Evolutionary conservation across 2,888 invertebrate species (phyloP), one percentile per base, ranked within the genome.

Genomic region (Bimastos eiseni): DNA sequence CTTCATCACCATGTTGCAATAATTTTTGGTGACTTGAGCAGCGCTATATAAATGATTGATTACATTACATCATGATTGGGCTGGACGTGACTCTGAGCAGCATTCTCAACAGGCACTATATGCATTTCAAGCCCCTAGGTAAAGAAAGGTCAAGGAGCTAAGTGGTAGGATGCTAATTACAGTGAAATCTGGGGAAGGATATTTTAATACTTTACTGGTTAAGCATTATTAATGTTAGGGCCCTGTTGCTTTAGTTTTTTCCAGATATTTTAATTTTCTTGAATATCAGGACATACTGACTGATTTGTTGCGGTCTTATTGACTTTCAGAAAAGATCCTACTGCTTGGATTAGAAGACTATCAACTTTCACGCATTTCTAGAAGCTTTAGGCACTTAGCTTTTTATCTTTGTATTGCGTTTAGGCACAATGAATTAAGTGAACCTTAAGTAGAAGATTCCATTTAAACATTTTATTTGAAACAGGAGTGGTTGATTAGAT

Each of bases 261-360:
- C 2, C 30, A n/a, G n/a, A 70, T 70, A 13, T 70, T 70, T 30
- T 70, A 70, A 70, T n/a, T n/a, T 49, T 70, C 70, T 70, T 70
- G n/a, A n/a, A n/a, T 17, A 30, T 1, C 19, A 70, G 8, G 11
- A 70, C 11, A 30, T 30, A 1, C n/a, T n/a, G 30, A 70, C n/a
- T 70, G 70, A 70, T 70, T 49, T 49, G 70, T 30, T 70, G 6
- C 13, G 34, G 86, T 86, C 19, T 17, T 36, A 13, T 86, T 86
- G 33, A 36, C 86, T 36, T 86, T 86, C 86, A 86, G 86, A 37
- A 86, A 86, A 86, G 86, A 86, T 86, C 21, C 86, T 21, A 34
- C 37, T 36, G 86, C 86, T 15, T 86, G 86, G 86, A 34, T 33
- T 36, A 15, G n/a, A 36, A 86, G 36, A 34, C 21, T 86, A 8